Percentiles rank a stretch among this genome's conserved stretches.
phyloP scores from a whole-genome alignment of 2,113 vertebrate species.

The Neomonachus schauinslandi region DNA sequence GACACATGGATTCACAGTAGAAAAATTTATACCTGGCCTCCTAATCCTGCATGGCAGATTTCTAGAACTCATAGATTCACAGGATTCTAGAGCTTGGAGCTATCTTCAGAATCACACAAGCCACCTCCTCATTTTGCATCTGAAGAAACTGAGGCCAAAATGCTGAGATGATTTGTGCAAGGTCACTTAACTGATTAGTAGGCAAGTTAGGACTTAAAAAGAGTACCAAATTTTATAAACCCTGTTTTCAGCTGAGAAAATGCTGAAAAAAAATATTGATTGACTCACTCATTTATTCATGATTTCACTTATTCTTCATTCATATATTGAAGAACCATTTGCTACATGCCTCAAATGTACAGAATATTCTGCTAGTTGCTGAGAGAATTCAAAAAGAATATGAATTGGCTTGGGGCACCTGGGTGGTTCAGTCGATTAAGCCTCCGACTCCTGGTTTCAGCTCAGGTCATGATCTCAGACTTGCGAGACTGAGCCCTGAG shows the following conservation, averaged over 20 bases:
- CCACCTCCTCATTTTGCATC: not conserved
- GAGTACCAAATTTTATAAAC: not conserved
- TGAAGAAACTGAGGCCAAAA: not conserved
- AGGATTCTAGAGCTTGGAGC: not conserved
- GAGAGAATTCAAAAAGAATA: constrained; percentile 1
- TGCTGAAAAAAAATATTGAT: not conserved
- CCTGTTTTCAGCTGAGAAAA: not conserved
- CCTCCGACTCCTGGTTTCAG: not conserved
- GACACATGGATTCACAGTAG: not conserved
- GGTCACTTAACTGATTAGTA: not conserved
- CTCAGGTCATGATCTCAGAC: not conserved
- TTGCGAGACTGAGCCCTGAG: not conserved
- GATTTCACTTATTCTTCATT: not conserved
- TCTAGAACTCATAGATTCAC: not conserved
- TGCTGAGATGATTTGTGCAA: not conserved
- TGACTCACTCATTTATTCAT: not conserved
- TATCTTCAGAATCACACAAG: not conserved
- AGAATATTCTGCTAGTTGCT: not conserved
- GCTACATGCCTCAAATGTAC: not conserved
- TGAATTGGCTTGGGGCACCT: not conserved
- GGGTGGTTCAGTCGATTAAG: not conserved
- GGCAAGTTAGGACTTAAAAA: not conserved
- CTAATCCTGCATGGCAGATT: not conserved
- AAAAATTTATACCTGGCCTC: not conserved
- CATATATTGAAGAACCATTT: not conserved